These are phyloP conservation scores for Tachina grossa DNA, from an alignment of 2,888 invertebrate species.

Conservation along the genomic window DNA sequence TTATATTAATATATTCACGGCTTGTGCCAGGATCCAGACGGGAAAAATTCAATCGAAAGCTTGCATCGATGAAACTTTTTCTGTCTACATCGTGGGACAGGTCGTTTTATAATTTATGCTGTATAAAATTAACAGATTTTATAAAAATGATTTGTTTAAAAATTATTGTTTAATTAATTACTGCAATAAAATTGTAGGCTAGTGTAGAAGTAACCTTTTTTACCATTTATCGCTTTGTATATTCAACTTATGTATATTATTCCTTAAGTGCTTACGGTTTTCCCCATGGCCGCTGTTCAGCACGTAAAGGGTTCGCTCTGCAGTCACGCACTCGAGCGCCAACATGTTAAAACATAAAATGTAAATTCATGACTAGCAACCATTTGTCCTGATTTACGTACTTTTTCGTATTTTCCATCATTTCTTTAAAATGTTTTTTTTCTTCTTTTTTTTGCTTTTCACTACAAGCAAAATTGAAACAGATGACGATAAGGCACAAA, in stretches of 20 bases:
- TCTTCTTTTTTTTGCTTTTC: not conserved
- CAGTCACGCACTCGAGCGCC: constrained; percentile 63
- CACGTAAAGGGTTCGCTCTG: constrained; percentile 63
- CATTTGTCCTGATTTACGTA: constrained; percentile 39
- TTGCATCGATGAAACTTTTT: too few species aligned
- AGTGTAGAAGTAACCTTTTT: constrained; percentile 7
- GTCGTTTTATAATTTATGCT: too few species aligned
- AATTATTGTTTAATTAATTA: too few species aligned
- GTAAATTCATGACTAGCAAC: constrained; percentile 61
- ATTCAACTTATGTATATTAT: constrained; percentile 7
- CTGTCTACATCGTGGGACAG: too few species aligned
- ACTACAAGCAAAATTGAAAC: constrained; percentile 24
- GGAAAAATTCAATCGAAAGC: too few species aligned
- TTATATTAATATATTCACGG: too few species aligned
- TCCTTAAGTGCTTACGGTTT: not conserved
- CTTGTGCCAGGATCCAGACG: too few species aligned
- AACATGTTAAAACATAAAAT: constrained; percentile 65
- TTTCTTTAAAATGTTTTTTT: not conserved
- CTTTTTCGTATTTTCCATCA: not conserved
- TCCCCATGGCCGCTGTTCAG: not conserved
- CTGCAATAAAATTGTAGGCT: not conserved
- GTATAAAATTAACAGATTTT: too few species aligned
- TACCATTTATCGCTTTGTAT: constrained; percentile 1
- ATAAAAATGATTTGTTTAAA: too few species aligned
- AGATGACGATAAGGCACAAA: constrained; percentile 36